A percentile compares a stretch with the other conserved stretches of the same genome.
phyloP scores from a whole-genome alignment of 2,888 invertebrate genomes.

The Trachelus iudaicus region DNA sequence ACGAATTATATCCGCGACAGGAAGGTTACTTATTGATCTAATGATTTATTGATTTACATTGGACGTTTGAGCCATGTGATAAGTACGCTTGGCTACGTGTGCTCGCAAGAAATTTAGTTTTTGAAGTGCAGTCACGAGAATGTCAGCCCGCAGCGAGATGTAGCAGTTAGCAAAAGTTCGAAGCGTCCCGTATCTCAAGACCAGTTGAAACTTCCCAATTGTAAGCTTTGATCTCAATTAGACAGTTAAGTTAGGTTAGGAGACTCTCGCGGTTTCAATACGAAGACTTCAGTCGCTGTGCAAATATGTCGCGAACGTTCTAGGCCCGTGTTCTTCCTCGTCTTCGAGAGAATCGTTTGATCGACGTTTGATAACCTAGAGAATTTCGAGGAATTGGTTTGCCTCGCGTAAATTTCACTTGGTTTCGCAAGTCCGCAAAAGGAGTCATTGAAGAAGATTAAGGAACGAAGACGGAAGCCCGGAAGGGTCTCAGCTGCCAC shows the following conservation, averaged over 20 bases:
- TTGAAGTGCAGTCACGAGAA: background rate
- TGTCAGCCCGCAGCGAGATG: background rate
- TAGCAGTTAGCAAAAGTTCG: background rate
- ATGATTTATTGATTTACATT: background rate
- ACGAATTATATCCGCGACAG: background rate
- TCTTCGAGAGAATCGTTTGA: background rate
- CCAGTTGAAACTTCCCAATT: conserved; percentile 57
- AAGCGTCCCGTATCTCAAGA: conserved; percentile 12
- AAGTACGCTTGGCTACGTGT: background rate
- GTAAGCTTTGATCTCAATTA: conserved; percentile 57
- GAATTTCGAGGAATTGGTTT: background rate
- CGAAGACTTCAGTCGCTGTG: conserved; percentile 38
- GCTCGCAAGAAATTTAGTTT: background rate
- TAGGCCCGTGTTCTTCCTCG: background rate
- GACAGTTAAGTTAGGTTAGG: conserved; percentile 54
- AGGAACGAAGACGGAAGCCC: background rate
- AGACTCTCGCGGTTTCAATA: conserved; percentile 49
- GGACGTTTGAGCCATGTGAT: background rate
- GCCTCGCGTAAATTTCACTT: background rate
- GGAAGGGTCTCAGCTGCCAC: too few species aligned
- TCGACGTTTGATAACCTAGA: background rate
- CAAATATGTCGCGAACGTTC: background rate
- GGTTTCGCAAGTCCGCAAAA: background rate
- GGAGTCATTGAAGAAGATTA: background rate
- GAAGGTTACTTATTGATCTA: background rate